Conservation (phyloP, 2,888 invertebrate species). For the Heliconius cydno region DNA sequence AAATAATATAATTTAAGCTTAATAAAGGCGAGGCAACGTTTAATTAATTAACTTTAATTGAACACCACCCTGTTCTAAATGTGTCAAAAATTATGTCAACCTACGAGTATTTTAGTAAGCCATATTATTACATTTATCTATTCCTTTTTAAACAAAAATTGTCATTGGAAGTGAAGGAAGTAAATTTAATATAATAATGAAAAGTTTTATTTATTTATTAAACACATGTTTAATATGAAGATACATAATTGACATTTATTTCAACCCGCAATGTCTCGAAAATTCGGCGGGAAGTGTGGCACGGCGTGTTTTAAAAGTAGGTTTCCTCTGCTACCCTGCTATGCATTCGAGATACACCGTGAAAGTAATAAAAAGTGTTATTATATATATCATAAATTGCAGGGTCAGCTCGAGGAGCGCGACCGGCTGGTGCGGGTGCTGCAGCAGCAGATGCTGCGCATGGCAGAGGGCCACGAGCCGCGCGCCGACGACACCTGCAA, state of each 20-base stretch:
- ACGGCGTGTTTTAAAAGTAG: too few relatives aligned
- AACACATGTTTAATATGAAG: too few relatives aligned
- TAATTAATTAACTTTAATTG: constrained; percentile 33
- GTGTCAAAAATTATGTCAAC: constrained; percentile 14
- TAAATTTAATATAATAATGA: too few relatives aligned
- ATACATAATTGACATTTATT: too few relatives aligned
- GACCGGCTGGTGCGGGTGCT: constrained; percentile 91
- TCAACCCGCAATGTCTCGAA: too few relatives aligned
- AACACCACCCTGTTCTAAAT: constrained; percentile 15
- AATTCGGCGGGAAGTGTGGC: too few relatives aligned
- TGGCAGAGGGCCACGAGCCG: constrained; percentile 77
- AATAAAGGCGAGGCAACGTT: constrained; percentile 28
- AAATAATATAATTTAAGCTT: neutral
- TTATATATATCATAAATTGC: constrained; percentile 40
- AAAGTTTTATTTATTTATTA: too few relatives aligned
- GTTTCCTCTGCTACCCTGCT: too few relatives aligned
- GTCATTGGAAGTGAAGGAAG: too few relatives aligned
- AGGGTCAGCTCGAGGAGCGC: constrained; percentile 93
- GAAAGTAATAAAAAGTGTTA: too few relatives aligned
- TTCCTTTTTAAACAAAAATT: too few relatives aligned
- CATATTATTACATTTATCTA: neutral
- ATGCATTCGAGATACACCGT: too few relatives aligned
- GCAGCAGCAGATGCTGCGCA: constrained; percentile 89
- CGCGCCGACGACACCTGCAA: constrained; percentile 86
- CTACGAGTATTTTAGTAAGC: neutral